A percentile compares a stretch with the other conserved stretches of the same genome.
These are phyloP conservation scores for Tipula vernalis DNA, from an alignment of 2,888 invertebrate genomes.

Conservation along the genomic window DNA sequence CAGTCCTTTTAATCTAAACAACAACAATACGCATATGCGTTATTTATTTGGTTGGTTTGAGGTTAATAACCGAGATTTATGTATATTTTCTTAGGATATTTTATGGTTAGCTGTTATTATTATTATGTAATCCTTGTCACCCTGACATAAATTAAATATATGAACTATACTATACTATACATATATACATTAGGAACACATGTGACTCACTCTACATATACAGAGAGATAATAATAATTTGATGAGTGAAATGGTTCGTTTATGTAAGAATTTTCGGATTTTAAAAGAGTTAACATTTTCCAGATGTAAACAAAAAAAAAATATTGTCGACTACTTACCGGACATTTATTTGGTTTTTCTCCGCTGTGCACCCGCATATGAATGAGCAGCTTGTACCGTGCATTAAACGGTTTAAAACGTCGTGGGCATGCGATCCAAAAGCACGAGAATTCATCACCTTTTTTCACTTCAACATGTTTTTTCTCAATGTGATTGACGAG, in stretches of 20 bases:
- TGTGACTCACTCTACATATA: background rate
- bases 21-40: background rate
- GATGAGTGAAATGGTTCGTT: background rate
- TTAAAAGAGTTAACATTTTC: background rate
- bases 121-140: conserved; percentile 16
- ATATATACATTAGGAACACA: conserved; percentile 13
- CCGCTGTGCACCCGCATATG: conserved; percentile 97
- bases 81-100: background rate
- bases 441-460: conserved; percentile 84
- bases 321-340: conserved; percentile 53
- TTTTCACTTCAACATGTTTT: conserved; percentile 75
- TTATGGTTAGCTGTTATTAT: background rate
- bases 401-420: conserved; percentile 85
- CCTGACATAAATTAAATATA: conserved; percentile 13
- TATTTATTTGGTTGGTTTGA: background rate
- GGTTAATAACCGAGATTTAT: conserved; percentile 5
- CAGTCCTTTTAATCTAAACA: background rate
- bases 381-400: conserved; percentile 90
- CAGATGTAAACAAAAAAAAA: background rate
- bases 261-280: background rate
- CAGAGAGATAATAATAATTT: background rate
- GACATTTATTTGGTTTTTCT: conserved; percentile 95
- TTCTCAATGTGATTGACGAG: conserved; percentile 76
- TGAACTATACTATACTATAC: background rate
- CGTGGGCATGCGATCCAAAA: conserved; percentile 88